Base-by-base conservation (phyloP, 2,888 invertebrate genomes). In the Ganaspis brasiliensis region DNA sequence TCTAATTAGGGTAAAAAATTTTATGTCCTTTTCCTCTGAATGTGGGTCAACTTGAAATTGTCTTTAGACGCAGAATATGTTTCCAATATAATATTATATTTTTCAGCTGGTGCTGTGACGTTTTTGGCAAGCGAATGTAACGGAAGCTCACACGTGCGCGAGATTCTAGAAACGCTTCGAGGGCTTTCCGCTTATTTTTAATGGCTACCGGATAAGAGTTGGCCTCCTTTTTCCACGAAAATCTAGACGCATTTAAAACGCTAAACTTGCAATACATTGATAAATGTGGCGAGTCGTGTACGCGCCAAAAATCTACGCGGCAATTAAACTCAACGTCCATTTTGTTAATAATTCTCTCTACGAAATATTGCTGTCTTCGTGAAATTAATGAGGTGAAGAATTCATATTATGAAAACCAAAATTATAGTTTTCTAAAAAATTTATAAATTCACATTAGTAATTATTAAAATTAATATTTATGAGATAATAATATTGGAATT, bases 121-220 rank as follows among this genome's bases (percentile, higher is more conserved):
- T 67, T 67, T 67, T 67, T 67, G 67, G 67, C 67, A 67, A 67
- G 67, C n/a, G 24, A 19, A 19, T 67, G 14, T 40, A 67, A 45
- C 45, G 67, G 67, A 67, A 67, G 45, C 24, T 67, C 24, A 67
- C 67, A 67, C 45, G 45, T 67, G 67, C 63, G 35, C 63, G 16
- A 3, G 63, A 37, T 9, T 19, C 56, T 21, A 21, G 56, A 24
- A 57, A 57, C 57, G 26, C 14, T 67, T 45, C 67, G n/a, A 26
- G n/a, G 45, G 45, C 40, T 67, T 45, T 45, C 4, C 45, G 67
- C 21, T 21, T 35, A 0, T 21, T 14, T 67, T 67, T 67, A 45
- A 67, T 67, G 67, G 24, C 45, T 67, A 26, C 67, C 67, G 45
- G 45, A 67, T 67, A 67, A 52, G 9, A n/a, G 24, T 37, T 40